A percentile compares a stretch with the other conserved stretches of the same genome.
Conservation (phyloP, 2,113 vertebrate species). For the Bombycilla garrulus region DNA sequence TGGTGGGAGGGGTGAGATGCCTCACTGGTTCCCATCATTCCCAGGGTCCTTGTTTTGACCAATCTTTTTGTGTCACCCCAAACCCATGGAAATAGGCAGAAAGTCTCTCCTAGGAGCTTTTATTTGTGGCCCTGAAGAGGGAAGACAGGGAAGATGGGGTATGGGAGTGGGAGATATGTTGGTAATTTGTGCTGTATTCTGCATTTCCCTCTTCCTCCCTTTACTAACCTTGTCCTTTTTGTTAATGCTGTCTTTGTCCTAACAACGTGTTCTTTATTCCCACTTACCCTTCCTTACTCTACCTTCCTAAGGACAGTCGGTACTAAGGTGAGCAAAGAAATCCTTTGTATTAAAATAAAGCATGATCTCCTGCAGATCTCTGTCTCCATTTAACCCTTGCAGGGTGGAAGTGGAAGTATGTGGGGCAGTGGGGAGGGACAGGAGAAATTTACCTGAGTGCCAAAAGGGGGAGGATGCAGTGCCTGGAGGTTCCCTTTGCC, state of each 20-base stretch:
- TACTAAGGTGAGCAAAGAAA: slow-evolving; percentile 90
- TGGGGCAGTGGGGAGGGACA: neutral
- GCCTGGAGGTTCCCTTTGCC: neutral
- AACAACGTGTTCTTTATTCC: slow-evolving; percentile 80
- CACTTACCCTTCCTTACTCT: slow-evolving; percentile 75
- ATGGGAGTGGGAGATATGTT: neutral
- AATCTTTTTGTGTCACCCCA: neutral
- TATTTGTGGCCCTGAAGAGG: neutral
- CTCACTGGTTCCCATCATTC: neutral
- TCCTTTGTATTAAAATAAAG: slow-evolving; percentile 33
- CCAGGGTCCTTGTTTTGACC: neutral
- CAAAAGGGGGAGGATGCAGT: neutral
- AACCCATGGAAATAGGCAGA: neutral
- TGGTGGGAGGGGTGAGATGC: neutral
- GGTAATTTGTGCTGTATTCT: neutral
- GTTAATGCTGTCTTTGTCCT: slow-evolving; percentile 63
- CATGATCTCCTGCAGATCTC: neutral
- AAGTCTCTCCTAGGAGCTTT: neutral
- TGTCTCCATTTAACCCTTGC: neutral
- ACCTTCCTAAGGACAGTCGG: slow-evolving; percentile 92
- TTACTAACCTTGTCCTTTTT: slow-evolving; percentile 28
- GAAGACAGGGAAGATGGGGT: neutral
- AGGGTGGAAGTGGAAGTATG: neutral
- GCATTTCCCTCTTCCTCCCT: slow-evolving; percentile 5
- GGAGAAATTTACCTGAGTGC: neutral